These are phyloP conservation scores for Enteromius unitaeniatus DNA, from an alignment of 2,797 vertebrate species.

Conservation along the genomic window DNA sequence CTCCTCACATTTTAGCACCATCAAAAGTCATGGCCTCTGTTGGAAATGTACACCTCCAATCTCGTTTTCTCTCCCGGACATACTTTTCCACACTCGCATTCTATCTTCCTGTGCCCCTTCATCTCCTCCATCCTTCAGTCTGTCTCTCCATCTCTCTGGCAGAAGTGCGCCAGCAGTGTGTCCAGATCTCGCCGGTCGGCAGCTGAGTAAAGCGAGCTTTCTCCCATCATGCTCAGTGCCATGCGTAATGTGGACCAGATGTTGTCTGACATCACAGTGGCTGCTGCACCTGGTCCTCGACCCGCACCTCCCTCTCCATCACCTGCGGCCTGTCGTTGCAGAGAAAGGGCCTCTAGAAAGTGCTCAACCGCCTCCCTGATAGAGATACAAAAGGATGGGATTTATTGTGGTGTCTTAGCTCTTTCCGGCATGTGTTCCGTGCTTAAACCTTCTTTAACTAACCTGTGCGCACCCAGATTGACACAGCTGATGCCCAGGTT, in stretches of 20 bases:
- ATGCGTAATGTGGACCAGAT: slow-evolving; percentile 98
- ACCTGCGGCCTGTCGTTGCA: slow-evolving; percentile 84
- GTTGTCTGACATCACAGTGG: slow-evolving; percentile 94
- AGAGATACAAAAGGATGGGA: slow-evolving; percentile 3
- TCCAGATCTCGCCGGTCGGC: slow-evolving; percentile 91
- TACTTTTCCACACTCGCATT: slow-evolving; percentile 77
- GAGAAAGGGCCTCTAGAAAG: slow-evolving; percentile 94
- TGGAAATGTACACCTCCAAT: slow-evolving; percentile 23
- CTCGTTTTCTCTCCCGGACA: slow-evolving; percentile 68
- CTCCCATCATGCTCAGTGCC: slow-evolving; percentile 98
- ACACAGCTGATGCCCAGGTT: slow-evolving; percentile 98
- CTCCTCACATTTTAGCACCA: slow-evolving; percentile 1
- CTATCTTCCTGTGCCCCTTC: slow-evolving; percentile 62
- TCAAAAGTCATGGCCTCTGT: slow-evolving; percentile 5
- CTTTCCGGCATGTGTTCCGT: background rate
- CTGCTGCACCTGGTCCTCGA: slow-evolving; percentile 83
- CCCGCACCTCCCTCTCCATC: slow-evolving; percentile 73
- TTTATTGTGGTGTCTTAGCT: background rate
- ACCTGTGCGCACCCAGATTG: slow-evolving; percentile 96
- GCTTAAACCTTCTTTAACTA: background rate
- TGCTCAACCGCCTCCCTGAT: slow-evolving; percentile 91
- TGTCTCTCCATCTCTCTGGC: slow-evolving; percentile 86
- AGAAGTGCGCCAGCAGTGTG: slow-evolving; percentile 87
- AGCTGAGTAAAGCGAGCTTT: slow-evolving; percentile 90
- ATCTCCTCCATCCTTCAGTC: slow-evolving; percentile 74